Percentiles rank a stretch among this genome's conserved stretches.
Evolutionary conservation across 2,888 invertebrate species (phyloP).

Genomic region (Scrobipalpa atriplicella): DNA sequence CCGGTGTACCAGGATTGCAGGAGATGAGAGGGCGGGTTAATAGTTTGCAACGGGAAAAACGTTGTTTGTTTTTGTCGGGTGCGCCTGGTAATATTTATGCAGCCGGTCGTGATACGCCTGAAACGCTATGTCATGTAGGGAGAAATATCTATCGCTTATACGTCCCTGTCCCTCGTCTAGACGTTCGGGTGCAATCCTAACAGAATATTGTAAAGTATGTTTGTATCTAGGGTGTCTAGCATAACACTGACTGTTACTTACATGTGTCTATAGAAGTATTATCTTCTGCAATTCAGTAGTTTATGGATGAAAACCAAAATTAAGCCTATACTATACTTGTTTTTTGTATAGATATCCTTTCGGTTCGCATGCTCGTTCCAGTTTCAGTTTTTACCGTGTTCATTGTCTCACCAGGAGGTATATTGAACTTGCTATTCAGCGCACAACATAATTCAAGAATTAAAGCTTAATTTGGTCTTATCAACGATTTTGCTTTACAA

Average conservation of each 20-base stretch:
- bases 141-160: not conserved
- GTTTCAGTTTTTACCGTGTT: conserved; percentile 47
- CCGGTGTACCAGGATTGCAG: conserved; percentile 28
- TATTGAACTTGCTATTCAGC: conserved; percentile 46
- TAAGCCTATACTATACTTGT: not conserved
- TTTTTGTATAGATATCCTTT: not conserved
- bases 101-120: not conserved
- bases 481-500: conserved; percentile 36
- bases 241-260: too few relatives aligned
- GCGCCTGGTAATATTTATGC: conserved; percentile 13
- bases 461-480: conserved; percentile 50
- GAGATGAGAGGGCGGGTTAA: conserved; percentile 42
- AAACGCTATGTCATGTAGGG: not conserved
- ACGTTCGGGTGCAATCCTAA: not conserved
- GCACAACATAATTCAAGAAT: conserved; percentile 50
- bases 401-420: conserved; percentile 54
- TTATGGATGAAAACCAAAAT: not conserved
- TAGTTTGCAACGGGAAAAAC: not conserved
- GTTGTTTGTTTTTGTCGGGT: conserved; percentile 14
- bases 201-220: not conserved
- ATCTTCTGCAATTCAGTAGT: too few relatives aligned
- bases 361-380: conserved; percentile 21
- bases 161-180: not conserved
- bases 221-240: not conserved
- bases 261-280: too few relatives aligned